These are phyloP conservation scores for Hydra vulgaris DNA, from an alignment of 30 jellyfish, hydroid and myxozoan species.

Conservation along the genomic window DNA sequence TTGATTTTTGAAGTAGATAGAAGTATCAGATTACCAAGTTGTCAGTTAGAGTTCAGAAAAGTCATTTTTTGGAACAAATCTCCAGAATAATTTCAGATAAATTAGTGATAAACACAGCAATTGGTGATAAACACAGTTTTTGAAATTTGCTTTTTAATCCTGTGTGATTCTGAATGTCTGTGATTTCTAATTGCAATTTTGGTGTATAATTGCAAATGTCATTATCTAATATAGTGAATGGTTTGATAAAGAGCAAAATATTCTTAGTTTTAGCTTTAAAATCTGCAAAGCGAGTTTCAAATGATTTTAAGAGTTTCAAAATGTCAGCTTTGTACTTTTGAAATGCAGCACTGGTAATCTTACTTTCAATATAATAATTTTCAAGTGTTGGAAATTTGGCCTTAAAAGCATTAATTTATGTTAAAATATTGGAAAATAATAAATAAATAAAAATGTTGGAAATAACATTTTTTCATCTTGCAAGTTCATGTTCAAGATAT, in stretches of 20 bases:
- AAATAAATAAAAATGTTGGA: neutral
- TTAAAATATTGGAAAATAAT: neutral
- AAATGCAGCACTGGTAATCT: neutral
- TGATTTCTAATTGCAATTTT: neutral
- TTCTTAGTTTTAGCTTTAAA: neutral
- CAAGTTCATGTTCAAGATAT: neutral
- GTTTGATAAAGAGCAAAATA: neutral
- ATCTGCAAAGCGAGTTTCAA: neutral
- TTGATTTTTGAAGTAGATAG: too few relatives aligned
- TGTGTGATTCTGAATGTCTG: neutral
- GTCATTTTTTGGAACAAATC: neutral
- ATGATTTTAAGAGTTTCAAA: neutral
- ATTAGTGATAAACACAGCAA: too few relatives aligned
- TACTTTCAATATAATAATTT: neutral
- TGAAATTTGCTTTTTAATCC: neutral
- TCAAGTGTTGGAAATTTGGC: neutral
- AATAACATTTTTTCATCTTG: neutral
- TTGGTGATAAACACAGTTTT: neutral
- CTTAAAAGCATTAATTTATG: neutral
- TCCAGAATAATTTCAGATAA: neutral
- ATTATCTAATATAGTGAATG: neutral
- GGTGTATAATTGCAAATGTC: neutral
- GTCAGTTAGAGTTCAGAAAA: neutral
- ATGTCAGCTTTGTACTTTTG: neutral
- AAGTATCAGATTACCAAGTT: too few relatives aligned